Evolutionary conservation across 2,888 invertebrate species (phyloP), one percentile per base, ranked within the genome.

Genomic region (Pristionchus fissidentatus): DNA sequence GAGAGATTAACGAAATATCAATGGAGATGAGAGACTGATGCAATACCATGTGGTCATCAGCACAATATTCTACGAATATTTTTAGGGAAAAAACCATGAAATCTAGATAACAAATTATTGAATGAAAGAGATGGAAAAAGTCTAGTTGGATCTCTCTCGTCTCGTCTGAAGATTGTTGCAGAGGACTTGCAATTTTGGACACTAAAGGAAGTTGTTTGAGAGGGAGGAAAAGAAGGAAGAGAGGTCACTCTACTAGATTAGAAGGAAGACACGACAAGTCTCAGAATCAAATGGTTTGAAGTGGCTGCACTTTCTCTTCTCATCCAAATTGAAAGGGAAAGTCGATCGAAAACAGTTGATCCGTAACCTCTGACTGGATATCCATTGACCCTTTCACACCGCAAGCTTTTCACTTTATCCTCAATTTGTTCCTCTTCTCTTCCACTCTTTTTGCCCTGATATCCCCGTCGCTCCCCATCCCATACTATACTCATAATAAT

Each of bases 341-440:
- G n/a, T 32, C 2, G 13, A 19, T 35, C 22, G 66, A 38, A 38
- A 66, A 19, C 3, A 66, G 35, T 3, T 13, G 66, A 66, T 66
- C 66, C 66, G 66, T 66, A 66, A 66, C 66, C 66, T 66, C 38
- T 66, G 35, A 62, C 66, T 38, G 66, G 66, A 66, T 66, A 8
- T 8, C 15, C 15, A 22, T 38, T 66, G 66, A 66, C 66, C 66
- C 66, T 66, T 22, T 22, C 66, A 35, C 35, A 62, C 62, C 62
- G 8, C 29, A 4, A 5, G 22, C 38, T 22, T 66, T 66, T 66
- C 66, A 66, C 66, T 66, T 38, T 19, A 32, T 35, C 0, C 13
- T 26, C 43, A 0, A 10, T 35, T 15, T n/a, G 19, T n/a, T 60
- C 8, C n/a, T n/a, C 8, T n/a, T 60, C 26, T 8, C 8, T n/a